Conservation (phyloP, 2,113 vertebrate genomes). For the Peromyscus californicus region DNA sequence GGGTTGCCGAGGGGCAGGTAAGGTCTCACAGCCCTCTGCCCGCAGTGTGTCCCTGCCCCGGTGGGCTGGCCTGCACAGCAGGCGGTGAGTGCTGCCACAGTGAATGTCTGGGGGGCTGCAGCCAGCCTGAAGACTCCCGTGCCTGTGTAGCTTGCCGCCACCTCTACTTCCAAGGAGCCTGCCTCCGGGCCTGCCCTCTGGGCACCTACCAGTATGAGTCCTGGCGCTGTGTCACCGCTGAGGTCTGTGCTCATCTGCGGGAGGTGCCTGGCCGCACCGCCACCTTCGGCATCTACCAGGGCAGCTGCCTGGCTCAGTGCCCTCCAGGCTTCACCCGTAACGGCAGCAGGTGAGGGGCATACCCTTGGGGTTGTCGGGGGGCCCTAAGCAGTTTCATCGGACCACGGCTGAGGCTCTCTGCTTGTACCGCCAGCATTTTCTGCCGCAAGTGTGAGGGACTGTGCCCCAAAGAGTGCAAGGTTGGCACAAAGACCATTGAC, state of each 20-base stretch:
- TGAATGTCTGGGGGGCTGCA: slow-evolving; percentile 90
- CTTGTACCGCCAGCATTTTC: slow-evolving; percentile 86
- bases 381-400: neutral
- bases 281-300: slow-evolving; percentile 88
- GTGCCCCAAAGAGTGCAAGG: slow-evolving; percentile 91
- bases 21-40: slow-evolving; percentile 21
- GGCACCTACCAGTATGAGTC: slow-evolving; percentile 89
- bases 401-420: neutral
- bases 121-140: slow-evolving; percentile 78
- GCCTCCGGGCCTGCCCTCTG: slow-evolving; percentile 86
- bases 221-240: slow-evolving; percentile 89
- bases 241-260: slow-evolving; percentile 88
- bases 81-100: slow-evolving; percentile 87
- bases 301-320: slow-evolving; percentile 86
- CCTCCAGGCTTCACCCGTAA: slow-evolving; percentile 89
- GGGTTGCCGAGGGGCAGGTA: neutral
- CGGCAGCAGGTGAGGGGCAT: slow-evolving; percentile 86
- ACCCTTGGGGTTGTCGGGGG: neutral
- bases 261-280: slow-evolving; percentile 86
- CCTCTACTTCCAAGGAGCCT: slow-evolving; percentile 88
- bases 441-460: slow-evolving; percentile 90
- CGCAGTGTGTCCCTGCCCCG: slow-evolving; percentile 86
- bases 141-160: slow-evolving; percentile 89
- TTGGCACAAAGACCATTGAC: slow-evolving; percentile 91
- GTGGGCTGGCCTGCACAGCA: slow-evolving; percentile 81